Base-by-base conservation (phyloP, 2,888 invertebrate species). In the Bellardia bayeri region DNA sequence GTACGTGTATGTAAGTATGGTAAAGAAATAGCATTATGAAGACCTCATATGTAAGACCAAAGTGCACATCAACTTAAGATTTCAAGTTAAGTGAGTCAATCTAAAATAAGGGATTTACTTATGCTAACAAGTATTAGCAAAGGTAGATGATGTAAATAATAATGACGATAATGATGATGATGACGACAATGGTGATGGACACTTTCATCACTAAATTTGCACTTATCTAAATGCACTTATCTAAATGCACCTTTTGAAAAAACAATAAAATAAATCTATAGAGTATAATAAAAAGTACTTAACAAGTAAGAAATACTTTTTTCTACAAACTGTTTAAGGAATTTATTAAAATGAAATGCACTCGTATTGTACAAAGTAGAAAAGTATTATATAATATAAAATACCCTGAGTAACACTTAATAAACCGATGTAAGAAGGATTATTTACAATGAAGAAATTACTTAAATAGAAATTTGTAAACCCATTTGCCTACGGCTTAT, bases 41-140 rank as follows among this genome's bases (percentile, higher is more conserved):
- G 49, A 78, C 74, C 76, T 78, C 68, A 79, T 56, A 61, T 58
- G 45, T 71, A 82, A 82, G 78, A 63, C 54, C 51, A 74, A 78
- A 80, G 85, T 85, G 74, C 81, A 85, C 86, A 82, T 82, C 82
- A 82, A 78, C 78, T 82, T 72, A 81, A 66, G 51, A 79, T 74
- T 63, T 72, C 51, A 81, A 82, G 71, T 82, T 82, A 82, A 82
- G 82, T 82, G 76, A 78, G 85, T 82, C 82, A 79, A 86, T 82
- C 74, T 78, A 81, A 86, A 82, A 66, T 79, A 45, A 74, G 68
- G 72, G 68, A 86, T 82, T 86, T 78, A 45, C 72, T 68, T 45
- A 23, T 40, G 51, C 66, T 40, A 54, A 74, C n/a, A 40, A 68
- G 49, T 58, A 58, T 66, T 72, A 58, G 66, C 56, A 79, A 79